Evolutionary conservation across 2,888 invertebrate genomes (phyloP).

Genomic region (Parasteatoda lunata): DNA sequence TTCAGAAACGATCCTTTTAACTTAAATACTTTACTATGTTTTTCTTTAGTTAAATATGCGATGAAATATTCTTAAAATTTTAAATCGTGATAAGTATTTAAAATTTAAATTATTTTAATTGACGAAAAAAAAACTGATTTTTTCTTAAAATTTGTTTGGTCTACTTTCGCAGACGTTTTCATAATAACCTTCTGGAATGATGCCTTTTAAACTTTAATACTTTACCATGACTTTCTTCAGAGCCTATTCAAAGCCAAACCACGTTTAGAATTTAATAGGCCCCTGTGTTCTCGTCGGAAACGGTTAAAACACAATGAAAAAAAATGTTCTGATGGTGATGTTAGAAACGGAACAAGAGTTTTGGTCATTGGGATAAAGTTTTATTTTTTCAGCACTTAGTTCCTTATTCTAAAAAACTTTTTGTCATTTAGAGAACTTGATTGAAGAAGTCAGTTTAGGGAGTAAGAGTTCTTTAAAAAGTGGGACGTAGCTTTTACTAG

Average conservation of each 20-base stretch:
- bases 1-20: no score
- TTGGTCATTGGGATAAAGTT: slow-evolving; percentile 44
- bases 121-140: no score
- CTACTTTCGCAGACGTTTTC: slow-evolving; percentile 1
- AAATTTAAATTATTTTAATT: no score
- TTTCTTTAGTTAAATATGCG: no score
- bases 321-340: slow-evolving; percentile 41
- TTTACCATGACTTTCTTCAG: slow-evolving; percentile 50
- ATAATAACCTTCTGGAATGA: slow-evolving; percentile 55
- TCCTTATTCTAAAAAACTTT: slow-evolving; percentile 44
- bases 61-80: no score
- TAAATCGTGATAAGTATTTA: no score
- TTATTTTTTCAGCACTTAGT: slow-evolving; percentile 44
- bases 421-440: slow-evolving; percentile 43
- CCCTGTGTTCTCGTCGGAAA: slow-evolving; percentile 46
- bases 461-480: slow-evolving; percentile 44
- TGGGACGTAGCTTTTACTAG: slow-evolving; percentile 6
- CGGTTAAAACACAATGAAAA: slow-evolving; percentile 33
- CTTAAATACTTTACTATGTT: no score
- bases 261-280: slow-evolving; percentile 58
- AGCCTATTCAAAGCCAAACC: slow-evolving; percentile 40
- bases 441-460: slow-evolving; percentile 14
- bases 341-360: slow-evolving; percentile 50
- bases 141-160: no score
- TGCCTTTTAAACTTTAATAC: slow-evolving; percentile 63